phyloP scores from a whole-genome alignment of 2,888 invertebrate genomes.

The Protonemura montana region DNA sequence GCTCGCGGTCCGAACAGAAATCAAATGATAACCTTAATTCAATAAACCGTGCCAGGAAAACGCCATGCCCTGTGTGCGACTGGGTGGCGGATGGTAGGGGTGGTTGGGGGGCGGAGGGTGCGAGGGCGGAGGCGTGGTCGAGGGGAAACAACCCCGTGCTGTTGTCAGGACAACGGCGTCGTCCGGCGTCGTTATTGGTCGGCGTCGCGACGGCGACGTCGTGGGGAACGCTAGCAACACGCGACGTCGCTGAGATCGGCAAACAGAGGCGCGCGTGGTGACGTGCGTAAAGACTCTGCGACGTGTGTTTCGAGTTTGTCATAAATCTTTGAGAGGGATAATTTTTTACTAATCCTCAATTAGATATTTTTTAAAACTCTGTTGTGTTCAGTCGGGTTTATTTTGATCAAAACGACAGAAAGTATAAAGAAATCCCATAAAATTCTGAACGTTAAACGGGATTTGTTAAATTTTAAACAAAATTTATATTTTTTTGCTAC shows the following conservation, averaged over 20 bases:
- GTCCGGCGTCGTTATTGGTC: conserved; percentile 48
- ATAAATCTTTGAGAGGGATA: neutral
- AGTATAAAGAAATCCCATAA: neutral
- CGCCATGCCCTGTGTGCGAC: conserved; percentile 53
- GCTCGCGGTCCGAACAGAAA: conserved; percentile 63
- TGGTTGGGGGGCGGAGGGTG: conserved; percentile 56
- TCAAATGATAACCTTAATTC: conserved; percentile 82
- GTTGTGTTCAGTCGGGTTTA: neutral
- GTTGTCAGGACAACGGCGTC: conserved; percentile 49
- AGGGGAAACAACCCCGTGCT: conserved; percentile 15
- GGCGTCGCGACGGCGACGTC: conserved; percentile 23
- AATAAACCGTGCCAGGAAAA: conserved; percentile 62
- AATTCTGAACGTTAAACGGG: neutral
- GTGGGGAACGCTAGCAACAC: neutral
- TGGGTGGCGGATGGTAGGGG: conserved; percentile 53
- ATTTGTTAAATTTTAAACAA: too few species aligned
- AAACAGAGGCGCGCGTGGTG: neutral
- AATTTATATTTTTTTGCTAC: too few species aligned
- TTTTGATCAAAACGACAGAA: neutral
- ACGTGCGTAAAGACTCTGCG: neutral
- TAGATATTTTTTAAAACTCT: neutral
- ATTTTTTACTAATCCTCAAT: neutral
- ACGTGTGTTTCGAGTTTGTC: neutral
- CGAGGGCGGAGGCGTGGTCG: conserved; percentile 28
- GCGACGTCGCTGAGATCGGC: conserved; percentile 7